Evolutionary conservation across 2,113 vertebrate genomes (phyloP), one percentile per base, ranked within the genome.

Genomic region (Pica pica): DNA sequence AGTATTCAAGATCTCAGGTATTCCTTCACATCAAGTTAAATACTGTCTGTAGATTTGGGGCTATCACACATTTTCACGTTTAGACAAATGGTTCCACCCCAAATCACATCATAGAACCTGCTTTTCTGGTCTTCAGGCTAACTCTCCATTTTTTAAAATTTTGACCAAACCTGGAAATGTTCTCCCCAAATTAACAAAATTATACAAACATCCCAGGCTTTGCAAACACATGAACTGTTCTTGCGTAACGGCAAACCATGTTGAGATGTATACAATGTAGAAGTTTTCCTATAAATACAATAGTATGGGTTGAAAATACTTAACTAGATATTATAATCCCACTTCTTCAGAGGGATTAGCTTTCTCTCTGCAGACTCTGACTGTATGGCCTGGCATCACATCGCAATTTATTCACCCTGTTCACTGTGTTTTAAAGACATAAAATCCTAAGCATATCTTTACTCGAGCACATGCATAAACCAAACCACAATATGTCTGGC

Each of bases 381-480:
- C 56, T 41, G n/a, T n/a, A 47, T 1, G 4, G 31, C 39, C 41
- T 2, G 10, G 31, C 2, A 1, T 80, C 70, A 50, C 61, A 41
- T 37, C 39, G 41, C 57, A 53, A 46, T 91, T 92, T 95, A 79
- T 78, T 91, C 24, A 57, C 39, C 16, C 35, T 26, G 1, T 39
- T 69, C 33, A 46, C 71, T 1, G 0, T 53, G 44, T 81, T 82
- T 73, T 79, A 89, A 94, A 78, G 0, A 0, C n/a, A 28, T 84
- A 81, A 87, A 52, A 83, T 87, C 50, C 71, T 85, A 79, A 61
- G 20, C 27, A 31, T 87, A 39, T 78, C 47, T 90, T 77, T 60
- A 30, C 53, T 55, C 1, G 9, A 84, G 56, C 55, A 75, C 26
- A 37, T 67, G 41, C 41, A 44, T 31, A 83, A 94, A 87, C 20